Percentiles rank a stretch among this genome's conserved stretches.
Evolutionary conservation across 1,140 invertebrate species (phyloP).

Genomic region (Brachionus koreanus): DNA sequence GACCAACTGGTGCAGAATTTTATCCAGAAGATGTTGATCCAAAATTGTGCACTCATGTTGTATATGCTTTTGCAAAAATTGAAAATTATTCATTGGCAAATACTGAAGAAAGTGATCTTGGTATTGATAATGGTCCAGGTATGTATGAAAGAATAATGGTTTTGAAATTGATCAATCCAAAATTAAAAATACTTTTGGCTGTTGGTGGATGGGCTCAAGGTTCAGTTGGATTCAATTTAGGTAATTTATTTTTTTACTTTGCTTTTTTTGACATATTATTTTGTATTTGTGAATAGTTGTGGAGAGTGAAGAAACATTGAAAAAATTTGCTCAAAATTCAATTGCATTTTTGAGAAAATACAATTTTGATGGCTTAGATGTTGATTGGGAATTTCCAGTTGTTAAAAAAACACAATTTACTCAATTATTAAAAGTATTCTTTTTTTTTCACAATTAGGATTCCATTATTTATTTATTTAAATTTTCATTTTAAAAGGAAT

Average conservation of each 20-base stretch:
- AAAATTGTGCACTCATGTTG: conserved; percentile 80
- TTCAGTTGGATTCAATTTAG: neutral
- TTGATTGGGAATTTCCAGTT: conserved; percentile 52
- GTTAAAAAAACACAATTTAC: conserved; percentile 46
- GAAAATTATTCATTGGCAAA: conserved; percentile 66
- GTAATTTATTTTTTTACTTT: neutral
- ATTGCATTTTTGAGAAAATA: conserved; percentile 60
- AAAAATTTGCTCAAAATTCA: conserved; percentile 44
- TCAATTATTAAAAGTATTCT: conserved; percentile 41
- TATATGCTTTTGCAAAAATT: conserved; percentile 82
- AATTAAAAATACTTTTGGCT: too few species aligned
- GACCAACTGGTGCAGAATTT: conserved; percentile 78
- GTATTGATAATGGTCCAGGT: conserved; percentile 25
- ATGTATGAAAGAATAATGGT: conserved; percentile 3
- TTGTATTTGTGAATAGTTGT: conserved; percentile 68
- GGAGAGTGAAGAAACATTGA: conserved; percentile 61
- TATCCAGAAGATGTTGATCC: conserved; percentile 79
- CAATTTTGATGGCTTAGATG: conserved; percentile 47
- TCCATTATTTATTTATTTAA: neutral
- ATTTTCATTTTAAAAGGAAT: conserved; percentile 18
- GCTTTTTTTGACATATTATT: conserved; percentile 56
- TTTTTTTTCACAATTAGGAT: neutral
- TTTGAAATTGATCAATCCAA: too few species aligned
- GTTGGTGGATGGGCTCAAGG: too few species aligned
- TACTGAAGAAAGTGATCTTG: conserved; percentile 76